Percentiles rank a stretch among this genome's conserved stretches.
Evolutionary conservation across 37 sponge, comb jelly and placozoan species (phyloP).

Genomic region (Chondrosia reniformis): DNA sequence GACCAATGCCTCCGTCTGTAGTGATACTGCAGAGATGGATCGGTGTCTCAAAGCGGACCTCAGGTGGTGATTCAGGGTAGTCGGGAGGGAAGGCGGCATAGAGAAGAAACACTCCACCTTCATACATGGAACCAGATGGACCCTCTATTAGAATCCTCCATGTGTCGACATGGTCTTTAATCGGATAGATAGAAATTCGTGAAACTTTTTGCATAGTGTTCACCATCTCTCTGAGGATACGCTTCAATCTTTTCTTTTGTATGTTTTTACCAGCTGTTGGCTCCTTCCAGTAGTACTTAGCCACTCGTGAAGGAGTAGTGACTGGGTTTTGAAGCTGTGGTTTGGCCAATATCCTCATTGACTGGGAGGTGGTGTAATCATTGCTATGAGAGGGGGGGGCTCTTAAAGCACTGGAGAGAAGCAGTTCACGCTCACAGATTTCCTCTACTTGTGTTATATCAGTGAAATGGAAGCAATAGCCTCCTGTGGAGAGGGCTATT

Average conservation of each 20-base stretch:
- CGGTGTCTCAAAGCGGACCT: constrained; percentile 27
- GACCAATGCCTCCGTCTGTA: constrained; percentile 18
- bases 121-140: constrained; percentile 9
- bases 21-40: constrained; percentile 37
- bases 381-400: not conserved
- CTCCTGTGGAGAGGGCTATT: not conserved
- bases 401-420: not conserved
- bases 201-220: no score
- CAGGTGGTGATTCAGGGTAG: constrained; percentile 27
- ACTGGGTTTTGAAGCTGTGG: no score
- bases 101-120: constrained; percentile 19
- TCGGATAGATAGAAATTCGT: no score
- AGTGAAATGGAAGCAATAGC: not conserved
- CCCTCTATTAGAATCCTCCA: constrained; percentile 24
- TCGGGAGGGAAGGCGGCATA: constrained; percentile 9
- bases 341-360: not conserved
- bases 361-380: not conserved
- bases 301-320: no score
- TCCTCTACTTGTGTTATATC: not conserved
- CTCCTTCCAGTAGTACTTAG: no score
- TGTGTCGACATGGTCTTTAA: constrained; percentile 17
- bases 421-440: not conserved
- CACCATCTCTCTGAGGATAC: constrained; percentile 16
- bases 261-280: no score
- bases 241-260: no score